These are phyloP conservation scores for Muscidifurax raptorellus DNA, from an alignment of 1,140 invertebrate genomes.

Conservation along the genomic window DNA sequence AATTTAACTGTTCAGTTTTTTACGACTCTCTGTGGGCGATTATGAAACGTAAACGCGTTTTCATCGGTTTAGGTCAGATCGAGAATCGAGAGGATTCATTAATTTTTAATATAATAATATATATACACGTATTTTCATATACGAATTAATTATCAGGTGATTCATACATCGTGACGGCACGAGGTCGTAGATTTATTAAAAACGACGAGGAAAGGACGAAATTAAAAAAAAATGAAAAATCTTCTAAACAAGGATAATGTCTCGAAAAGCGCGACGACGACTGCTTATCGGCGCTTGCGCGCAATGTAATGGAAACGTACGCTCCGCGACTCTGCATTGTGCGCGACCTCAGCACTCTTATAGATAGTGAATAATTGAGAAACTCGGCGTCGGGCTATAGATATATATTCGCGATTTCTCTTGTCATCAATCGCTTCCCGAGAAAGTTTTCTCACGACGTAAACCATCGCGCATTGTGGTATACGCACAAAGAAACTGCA, in stretches of 20 bases:
- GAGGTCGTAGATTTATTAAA: not conserved
- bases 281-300: constrained; percentile 13
- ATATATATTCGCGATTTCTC: constrained; percentile 4
- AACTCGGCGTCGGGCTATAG: not conserved
- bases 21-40: not conserved
- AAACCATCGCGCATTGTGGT: not conserved
- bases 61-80: not conserved
- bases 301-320: constrained; percentile 30
- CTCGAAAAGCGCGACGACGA: constrained; percentile 6
- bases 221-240: not conserved
- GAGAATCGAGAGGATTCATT: no score
- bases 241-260: not conserved
- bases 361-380: constrained; percentile 36
- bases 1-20: not conserved
- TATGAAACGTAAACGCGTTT: not conserved
- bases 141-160: not conserved
- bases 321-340: not conserved
- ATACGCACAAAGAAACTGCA: not conserved
- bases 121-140: no score
- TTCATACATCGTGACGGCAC: not conserved
- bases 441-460: not conserved
- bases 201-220: not conserved
- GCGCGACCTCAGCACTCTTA: constrained; percentile 31
- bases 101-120: no score
- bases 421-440: not conserved